Evolutionary conservation across 1,140 invertebrate species (phyloP).

Genomic region (Calycopis cecrops): DNA sequence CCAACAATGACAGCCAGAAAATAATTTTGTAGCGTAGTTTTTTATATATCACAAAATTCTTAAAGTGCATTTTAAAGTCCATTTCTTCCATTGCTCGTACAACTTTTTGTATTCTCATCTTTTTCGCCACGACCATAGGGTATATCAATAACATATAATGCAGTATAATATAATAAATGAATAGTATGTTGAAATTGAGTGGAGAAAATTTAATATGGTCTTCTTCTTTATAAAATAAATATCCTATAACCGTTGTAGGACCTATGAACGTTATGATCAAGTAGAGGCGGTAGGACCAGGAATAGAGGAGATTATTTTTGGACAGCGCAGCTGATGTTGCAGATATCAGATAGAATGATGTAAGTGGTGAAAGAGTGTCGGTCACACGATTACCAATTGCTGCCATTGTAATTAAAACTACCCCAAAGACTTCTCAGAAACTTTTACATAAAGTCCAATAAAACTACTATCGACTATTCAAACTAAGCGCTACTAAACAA

Average conservation of each 20-base stretch:
- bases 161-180: not conserved
- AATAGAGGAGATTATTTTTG: not conserved
- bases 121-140: slow-evolving; percentile 4
- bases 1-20: not conserved
- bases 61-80: slow-evolving; percentile 7
- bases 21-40: not conserved
- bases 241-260: not conserved
- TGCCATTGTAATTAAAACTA: no score
- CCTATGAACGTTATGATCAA: not conserved
- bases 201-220: not conserved
- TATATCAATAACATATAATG: slow-evolving; percentile 3
- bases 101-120: slow-evolving; percentile 4
- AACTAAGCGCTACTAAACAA: no score
- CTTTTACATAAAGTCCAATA: no score
- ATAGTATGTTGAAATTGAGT: not conserved
- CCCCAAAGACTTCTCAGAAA: no score
- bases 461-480: no score
- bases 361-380: not conserved
- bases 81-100: not conserved
- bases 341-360: not conserved
- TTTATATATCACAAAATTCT: not conserved
- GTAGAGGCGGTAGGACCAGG: not conserved
- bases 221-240: not conserved
- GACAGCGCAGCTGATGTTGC: not conserved
- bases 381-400: no score